A percentile compares a stretch with the other conserved stretches of the same genome.
These are phyloP conservation scores for Neodontobutis hainanensis DNA, from an alignment of 2,113 vertebrate species.

Conservation along the genomic window DNA sequence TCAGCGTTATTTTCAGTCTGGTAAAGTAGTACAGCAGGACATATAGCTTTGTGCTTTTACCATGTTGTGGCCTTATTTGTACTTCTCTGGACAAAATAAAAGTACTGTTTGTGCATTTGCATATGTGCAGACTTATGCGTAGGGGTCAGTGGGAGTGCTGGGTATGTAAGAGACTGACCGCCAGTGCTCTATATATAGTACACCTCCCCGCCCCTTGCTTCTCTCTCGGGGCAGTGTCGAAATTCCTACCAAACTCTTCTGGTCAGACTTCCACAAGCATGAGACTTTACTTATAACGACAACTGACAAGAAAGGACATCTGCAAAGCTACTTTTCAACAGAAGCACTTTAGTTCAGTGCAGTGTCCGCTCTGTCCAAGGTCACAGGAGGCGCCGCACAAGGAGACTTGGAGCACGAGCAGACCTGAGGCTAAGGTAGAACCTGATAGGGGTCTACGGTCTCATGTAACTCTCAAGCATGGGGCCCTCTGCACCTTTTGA, in stretches of 20 bases:
- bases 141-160: constrained; percentile 83
- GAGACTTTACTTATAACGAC: constrained; percentile 59
- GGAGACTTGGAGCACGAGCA: constrained; percentile 14
- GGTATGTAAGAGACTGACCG: constrained; percentile 89
- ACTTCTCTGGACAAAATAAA: constrained; percentile 1
- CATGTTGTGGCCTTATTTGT: background rate
- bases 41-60: constrained; percentile 31
- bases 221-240: constrained; percentile 86
- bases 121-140: constrained; percentile 54
- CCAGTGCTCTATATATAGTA: constrained; percentile 93
- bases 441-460: constrained; percentile 41
- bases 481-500: constrained; percentile 24
- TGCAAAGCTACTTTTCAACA: constrained; percentile 19
- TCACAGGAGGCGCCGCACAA: constrained; percentile 23
- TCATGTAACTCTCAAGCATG: constrained; percentile 42
- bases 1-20: constrained; percentile 16
- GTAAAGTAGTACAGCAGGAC: constrained; percentile 1
- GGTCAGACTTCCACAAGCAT: constrained; percentile 74
- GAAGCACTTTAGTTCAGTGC: constrained; percentile 22
- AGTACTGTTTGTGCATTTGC: constrained; percentile 19
- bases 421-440: constrained; percentile 45
- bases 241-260: constrained; percentile 84
- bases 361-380: constrained; percentile 31
- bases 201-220: constrained; percentile 83
- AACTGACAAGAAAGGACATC: constrained; percentile 46